Evolutionary conservation across 1,140 invertebrate genomes (phyloP), one percentile per base, ranked within the genome.

Genomic region (Drosophila ohnishii): DNA sequence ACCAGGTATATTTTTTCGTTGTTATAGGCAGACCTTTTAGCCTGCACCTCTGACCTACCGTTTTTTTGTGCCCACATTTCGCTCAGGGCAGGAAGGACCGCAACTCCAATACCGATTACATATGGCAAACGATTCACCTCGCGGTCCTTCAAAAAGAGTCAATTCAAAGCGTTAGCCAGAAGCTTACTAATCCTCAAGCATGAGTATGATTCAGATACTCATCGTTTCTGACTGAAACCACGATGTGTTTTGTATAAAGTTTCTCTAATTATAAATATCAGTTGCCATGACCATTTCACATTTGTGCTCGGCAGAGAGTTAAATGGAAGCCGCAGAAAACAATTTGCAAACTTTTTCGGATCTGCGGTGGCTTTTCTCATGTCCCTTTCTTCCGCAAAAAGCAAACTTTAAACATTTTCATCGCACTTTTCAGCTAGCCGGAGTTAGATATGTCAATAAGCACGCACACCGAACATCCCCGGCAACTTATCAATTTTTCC

Each of bases 401-500:
- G 32, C 39, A 75, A 75, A 75, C 73, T 75, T 75, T 75, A 75
- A 75, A 55, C 56, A 75, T 75, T 60, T 67, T 25, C 73, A 75
- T 67, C 39, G 73, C 73, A 76, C 74, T 76, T 69, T 69, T 76
- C 73, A 75, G 45, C 50, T 22, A 42, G 22, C 22, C 34, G 30
- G 72, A 75, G 62, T 75, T 66, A 69, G 56, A 61, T 75, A 67
- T 71, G 75, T 78, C 80, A 83, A 83, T 78, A 67, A 60, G 63
- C 72, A 76, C 73, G 53, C 75, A 70, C 57, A 62, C 57, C 48
- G 51, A 76, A 57, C 65, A 77, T 19, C 57, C 44, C 67, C 57
- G 78, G 44, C 61, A 82, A 82, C 62, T 73, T 82, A 82, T 82
- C 79, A 82, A 67, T 78, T 82, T 82, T 81, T 77, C 32, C 73